phyloP scores from a whole-genome alignment of 2,113 vertebrate species.

The Prietella phreatophila region DNA sequence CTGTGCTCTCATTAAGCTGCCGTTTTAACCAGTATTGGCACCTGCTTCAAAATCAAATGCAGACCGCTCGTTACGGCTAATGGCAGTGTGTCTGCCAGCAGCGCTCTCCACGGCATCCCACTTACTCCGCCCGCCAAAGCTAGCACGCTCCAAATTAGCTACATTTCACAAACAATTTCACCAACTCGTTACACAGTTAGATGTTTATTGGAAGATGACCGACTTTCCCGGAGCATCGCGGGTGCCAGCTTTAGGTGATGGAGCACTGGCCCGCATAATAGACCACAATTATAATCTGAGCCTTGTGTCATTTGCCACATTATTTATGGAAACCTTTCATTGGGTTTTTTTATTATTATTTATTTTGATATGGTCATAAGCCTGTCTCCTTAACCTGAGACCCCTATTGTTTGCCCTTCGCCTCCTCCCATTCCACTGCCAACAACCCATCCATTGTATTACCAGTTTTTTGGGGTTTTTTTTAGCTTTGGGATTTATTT shows the following conservation, averaged over 20 bases:
- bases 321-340: conserved; percentile 51
- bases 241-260: conserved; percentile 62
- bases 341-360: conserved; percentile 28
- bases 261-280: conserved; percentile 62
- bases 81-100: conserved; percentile 65
- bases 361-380: conserved; percentile 39
- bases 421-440: conserved; percentile 27
- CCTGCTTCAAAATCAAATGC: conserved; percentile 70
- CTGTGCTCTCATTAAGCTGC: conserved; percentile 72
- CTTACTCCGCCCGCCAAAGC: conserved; percentile 60
- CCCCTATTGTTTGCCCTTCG: conserved; percentile 35
- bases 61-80: conserved; percentile 72
- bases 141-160: conserved; percentile 67
- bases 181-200: conserved; percentile 67
- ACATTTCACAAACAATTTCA: conserved; percentile 75
- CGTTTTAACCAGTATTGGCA: conserved; percentile 69
- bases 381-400: conserved; percentile 46
- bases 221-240: conserved; percentile 56
- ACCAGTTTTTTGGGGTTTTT: conserved; percentile 52
- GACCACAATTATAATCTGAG: conserved; percentile 60
- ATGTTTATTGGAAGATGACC: conserved; percentile 74
- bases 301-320: conserved; percentile 40
- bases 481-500: conserved; percentile 58
- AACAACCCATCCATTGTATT: background rate
- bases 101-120: conserved; percentile 57